phyloP scores from a whole-genome alignment of 64 coral and sea anemone species.

The Dendronephthya gigantea region DNA sequence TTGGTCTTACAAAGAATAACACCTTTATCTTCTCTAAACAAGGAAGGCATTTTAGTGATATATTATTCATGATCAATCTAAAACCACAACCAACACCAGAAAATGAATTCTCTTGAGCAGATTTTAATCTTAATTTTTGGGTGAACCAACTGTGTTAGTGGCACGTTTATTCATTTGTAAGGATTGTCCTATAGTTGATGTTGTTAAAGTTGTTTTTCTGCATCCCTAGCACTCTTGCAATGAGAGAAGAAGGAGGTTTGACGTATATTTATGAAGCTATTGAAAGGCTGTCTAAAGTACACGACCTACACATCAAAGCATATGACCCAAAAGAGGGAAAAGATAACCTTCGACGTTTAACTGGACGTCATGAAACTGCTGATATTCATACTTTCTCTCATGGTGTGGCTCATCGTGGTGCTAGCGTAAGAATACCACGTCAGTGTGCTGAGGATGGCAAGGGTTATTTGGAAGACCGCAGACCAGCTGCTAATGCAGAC shows the following conservation, averaged over 20 bases:
- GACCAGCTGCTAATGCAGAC: constrained; percentile 92
- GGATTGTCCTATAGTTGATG: background rate
- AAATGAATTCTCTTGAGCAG: no score
- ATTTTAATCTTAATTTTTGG: no score
- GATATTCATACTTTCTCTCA: constrained; percentile 75
- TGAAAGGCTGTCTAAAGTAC: constrained; percentile 50
- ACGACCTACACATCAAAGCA: constrained; percentile 73
- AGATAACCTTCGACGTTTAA: constrained; percentile 77
- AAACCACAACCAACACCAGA: no score
- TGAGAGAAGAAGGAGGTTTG: constrained; percentile 81
- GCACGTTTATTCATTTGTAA: no score
- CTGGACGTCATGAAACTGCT: constrained; percentile 76
- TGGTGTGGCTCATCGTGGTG: constrained; percentile 90
- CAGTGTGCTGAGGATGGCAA: constrained; percentile 97
- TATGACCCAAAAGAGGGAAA: constrained; percentile 87
- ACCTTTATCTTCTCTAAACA: no score
- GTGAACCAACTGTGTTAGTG: no score
- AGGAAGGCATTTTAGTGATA: no score
- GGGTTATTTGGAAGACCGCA: constrained; percentile 87
- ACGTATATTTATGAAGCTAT: constrained; percentile 76
- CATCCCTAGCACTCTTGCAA: constrained; percentile 42
- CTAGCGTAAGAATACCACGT: constrained; percentile 91
- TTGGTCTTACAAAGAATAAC: no score
- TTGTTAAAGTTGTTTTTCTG: background rate
- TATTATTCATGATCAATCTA: no score